A percentile compares a stretch with the other conserved stretches of the same genome.
Evolutionary conservation across 2,797 vertebrate species (phyloP).

Genomic region (Vultur gryphus): DNA sequence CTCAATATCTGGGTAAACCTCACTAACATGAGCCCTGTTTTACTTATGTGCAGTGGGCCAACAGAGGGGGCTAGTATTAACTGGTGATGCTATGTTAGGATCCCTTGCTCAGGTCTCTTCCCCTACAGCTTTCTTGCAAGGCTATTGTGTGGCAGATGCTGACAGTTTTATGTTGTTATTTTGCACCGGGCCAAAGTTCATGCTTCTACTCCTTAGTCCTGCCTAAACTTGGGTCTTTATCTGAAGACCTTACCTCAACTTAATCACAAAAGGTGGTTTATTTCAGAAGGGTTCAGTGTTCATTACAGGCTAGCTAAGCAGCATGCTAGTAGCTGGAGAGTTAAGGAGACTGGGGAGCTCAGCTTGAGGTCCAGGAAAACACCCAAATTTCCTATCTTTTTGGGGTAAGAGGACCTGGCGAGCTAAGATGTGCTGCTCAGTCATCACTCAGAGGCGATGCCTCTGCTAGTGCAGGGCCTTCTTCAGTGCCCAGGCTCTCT

Average conservation of each 20-base stretch:
- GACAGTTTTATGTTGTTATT: background rate
- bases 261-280: background rate
- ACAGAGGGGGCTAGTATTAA: background rate
- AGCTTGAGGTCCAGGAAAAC: background rate
- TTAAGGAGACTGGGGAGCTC: background rate
- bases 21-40: background rate
- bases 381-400: background rate
- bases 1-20: background rate
- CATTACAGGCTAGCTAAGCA: background rate
- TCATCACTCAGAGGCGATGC: background rate
- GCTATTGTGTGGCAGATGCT: background rate
- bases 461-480: background rate
- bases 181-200: background rate
- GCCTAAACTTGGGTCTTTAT: background rate
- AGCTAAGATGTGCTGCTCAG: background rate
- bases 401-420: background rate
- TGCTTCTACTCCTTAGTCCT: background rate
- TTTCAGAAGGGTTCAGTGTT: background rate
- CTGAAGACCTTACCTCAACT: background rate
- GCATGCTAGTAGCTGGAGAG: background rate
- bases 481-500: background rate
- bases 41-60: accelerated
- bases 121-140: background rate
- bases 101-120: background rate
- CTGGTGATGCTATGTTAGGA: background rate